Evolutionary conservation across 1,140 invertebrate genomes (phyloP).

Genomic region (Magallana ariakensis): DNA sequence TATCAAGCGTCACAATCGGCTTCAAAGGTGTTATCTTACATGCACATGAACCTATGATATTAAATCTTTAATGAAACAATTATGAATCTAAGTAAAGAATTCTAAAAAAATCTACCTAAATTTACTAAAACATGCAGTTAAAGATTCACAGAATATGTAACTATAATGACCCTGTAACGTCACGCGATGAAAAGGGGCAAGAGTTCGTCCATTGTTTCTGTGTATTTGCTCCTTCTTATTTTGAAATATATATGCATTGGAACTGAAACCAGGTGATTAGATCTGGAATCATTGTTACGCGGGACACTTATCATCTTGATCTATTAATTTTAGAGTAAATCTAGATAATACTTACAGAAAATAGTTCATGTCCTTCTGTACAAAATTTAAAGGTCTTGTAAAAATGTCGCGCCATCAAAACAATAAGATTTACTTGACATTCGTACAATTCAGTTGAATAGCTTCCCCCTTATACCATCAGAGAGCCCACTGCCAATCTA

Average conservation of each 20-base stretch:
- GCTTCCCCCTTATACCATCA: not conserved
- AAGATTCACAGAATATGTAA: too few relatives aligned
- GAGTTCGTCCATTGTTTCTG: too few relatives aligned
- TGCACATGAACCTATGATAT: too few relatives aligned
- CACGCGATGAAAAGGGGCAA: too few relatives aligned
- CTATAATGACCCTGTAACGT: too few relatives aligned
- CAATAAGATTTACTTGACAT: slow-evolving; percentile 29
- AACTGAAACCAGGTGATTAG: not conserved
- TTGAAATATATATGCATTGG: not conserved
- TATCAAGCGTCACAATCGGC: too few relatives aligned
- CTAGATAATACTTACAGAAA: not conserved
- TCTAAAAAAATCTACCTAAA: too few relatives aligned
- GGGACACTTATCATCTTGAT: not conserved
- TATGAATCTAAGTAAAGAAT: too few relatives aligned
- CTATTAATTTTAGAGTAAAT: slow-evolving; percentile 18
- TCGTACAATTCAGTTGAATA: slow-evolving; percentile 3
- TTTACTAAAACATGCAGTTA: too few relatives aligned
- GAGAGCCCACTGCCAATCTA: not conserved
- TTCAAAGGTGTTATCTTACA: too few relatives aligned
- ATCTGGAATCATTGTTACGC: not conserved
- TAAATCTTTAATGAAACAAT: too few relatives aligned
- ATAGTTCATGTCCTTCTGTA: not conserved
- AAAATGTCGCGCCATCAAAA: slow-evolving; percentile 25
- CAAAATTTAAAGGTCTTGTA: not conserved
- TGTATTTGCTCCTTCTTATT: too few relatives aligned